Conservation (phyloP, 2,888 invertebrate genomes). For the Chalcosyrphus nemorum region DNA sequence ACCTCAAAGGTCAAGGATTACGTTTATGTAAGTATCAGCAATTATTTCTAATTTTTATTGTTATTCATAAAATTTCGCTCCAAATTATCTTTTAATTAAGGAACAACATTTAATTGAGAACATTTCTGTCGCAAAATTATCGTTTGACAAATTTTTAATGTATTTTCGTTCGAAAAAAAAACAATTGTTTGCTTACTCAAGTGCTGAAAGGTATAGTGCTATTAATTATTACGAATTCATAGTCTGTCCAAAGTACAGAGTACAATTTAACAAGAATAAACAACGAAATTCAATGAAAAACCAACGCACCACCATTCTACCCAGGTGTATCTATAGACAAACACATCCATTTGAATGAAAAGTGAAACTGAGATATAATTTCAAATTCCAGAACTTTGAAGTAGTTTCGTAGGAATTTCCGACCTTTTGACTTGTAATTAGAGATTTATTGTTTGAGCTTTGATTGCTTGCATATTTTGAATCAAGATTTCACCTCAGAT, state of each 20-base stretch:
- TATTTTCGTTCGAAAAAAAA: background rate
- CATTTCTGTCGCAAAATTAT: too few relatives aligned
- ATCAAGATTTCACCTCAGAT: background rate
- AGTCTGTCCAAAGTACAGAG: background rate
- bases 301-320: background rate
- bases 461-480: background rate
- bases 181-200: conserved; percentile 10
- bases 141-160: conserved; percentile 19
- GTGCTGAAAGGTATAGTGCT: background rate
- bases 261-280: background rate
- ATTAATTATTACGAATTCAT: background rate
- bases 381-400: background rate
- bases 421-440: background rate
- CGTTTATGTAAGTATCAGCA: conserved; percentile 67
- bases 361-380: background rate
- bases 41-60: background rate
- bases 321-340: background rate
- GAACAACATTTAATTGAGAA: background rate
- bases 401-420: background rate
- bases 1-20: conserved; percentile 68
- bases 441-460: background rate
- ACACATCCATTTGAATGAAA: background rate
- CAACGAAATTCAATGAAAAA: background rate
- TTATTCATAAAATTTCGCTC: background rate
- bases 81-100: background rate